Evolutionary conservation across 2,113 vertebrate genomes (phyloP).

Genomic region (Tyto alba): DNA sequence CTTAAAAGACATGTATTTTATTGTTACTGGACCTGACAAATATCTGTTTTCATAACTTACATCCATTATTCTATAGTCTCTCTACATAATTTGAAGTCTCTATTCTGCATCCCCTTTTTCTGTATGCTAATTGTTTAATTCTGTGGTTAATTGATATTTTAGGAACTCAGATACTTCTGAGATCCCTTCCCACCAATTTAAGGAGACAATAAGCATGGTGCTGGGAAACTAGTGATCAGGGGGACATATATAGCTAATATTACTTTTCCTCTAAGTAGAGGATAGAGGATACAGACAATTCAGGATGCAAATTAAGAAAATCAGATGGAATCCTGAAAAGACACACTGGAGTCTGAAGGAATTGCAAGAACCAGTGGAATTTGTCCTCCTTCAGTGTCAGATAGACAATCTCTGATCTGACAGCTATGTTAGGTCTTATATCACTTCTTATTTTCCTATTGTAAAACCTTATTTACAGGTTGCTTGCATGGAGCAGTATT

Average conservation of each 20-base stretch:
- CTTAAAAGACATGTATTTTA: not conserved
- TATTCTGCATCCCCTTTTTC: not conserved
- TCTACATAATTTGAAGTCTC: not conserved
- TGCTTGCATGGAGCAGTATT: not conserved
- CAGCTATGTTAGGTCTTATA: not conserved
- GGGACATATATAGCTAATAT: not conserved
- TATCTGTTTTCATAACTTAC: not conserved
- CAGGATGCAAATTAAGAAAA: not conserved
- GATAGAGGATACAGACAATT: not conserved
- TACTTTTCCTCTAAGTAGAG: not conserved
- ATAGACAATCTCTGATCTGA: not conserved
- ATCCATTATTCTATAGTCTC: not conserved
- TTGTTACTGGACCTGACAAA: not conserved
- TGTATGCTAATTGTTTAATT: not conserved
- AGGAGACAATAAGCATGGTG: not conserved
- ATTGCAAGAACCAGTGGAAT: accelerated
- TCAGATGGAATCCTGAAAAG: not conserved
- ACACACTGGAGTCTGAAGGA: not conserved
- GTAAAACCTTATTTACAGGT: not conserved
- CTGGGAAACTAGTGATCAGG: not conserved
- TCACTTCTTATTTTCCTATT: not conserved
- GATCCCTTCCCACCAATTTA: not conserved
- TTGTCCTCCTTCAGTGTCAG: not conserved
- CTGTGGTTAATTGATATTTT: not conserved
- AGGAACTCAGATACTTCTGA: not conserved